Evolutionary conservation across 2,888 invertebrate genomes (phyloP).

Genomic region (Pardosa pseudoannulata): DNA sequence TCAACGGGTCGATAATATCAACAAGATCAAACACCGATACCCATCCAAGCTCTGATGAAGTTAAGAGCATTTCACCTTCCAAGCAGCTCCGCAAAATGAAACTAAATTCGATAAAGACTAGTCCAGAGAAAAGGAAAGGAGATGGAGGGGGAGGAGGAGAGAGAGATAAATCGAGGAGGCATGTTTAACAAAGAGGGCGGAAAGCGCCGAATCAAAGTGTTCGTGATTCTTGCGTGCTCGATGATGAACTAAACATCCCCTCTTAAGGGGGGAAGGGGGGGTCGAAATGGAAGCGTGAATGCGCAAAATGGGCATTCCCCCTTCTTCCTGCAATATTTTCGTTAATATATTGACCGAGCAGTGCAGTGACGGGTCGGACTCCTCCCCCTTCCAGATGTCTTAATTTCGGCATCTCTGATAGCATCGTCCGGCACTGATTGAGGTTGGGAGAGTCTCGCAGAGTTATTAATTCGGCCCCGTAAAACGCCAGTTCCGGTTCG

Average conservation of each 20-base stretch:
- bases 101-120: slow-evolving; percentile 1
- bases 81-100: not conserved
- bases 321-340: slow-evolving; percentile 56
- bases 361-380: slow-evolving; percentile 49
- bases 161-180: no score
- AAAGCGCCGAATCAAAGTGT: slow-evolving; percentile 22
- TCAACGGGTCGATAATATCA: not conserved
- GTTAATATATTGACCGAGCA: slow-evolving; percentile 69
- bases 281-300: slow-evolving; percentile 53
- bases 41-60: not conserved
- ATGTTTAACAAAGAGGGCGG: slow-evolving; percentile 2
- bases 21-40: not conserved
- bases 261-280: not conserved
- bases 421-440: slow-evolving; percentile 17
- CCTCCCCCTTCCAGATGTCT: slow-evolving; percentile 64
- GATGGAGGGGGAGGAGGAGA: not conserved
- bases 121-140: not conserved
- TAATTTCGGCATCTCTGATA: slow-evolving; percentile 60
- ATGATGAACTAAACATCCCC: slow-evolving; percentile 22
- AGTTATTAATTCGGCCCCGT: not conserved
- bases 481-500: slow-evolving; percentile 41
- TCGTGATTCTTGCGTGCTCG: slow-evolving; percentile 57
- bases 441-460: not conserved
- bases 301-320: slow-evolving; percentile 52
- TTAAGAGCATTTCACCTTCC: not conserved